These are phyloP conservation scores for Meda fulgida DNA, from an alignment of 2,797 vertebrate genomes.

Conservation along the genomic window DNA sequence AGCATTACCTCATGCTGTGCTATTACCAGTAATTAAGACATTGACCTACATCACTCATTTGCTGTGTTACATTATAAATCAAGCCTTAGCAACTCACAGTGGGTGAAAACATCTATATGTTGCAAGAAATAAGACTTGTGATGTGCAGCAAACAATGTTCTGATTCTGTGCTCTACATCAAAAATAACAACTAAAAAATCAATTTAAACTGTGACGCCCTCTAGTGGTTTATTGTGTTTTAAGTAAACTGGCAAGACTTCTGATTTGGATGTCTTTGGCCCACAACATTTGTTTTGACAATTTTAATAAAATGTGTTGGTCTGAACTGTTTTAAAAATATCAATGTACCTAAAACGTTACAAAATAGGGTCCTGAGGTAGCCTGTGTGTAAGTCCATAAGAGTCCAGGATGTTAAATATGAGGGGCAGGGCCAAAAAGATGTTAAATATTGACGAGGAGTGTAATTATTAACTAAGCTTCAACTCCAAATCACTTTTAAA, in stretches of 20 bases:
- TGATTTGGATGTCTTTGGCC: background rate
- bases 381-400: slow-evolving; percentile 66
- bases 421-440: slow-evolving; percentile 77
- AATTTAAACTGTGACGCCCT: slow-evolving; percentile 4
- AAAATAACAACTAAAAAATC: background rate
- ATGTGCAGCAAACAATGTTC: background rate
- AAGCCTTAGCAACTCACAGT: background rate
- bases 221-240: slow-evolving; percentile 57
- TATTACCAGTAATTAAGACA: slow-evolving; percentile 3
- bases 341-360: background rate
- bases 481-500: slow-evolving; percentile 77
- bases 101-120: no score
- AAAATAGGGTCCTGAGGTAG: slow-evolving; percentile 5
- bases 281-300: background rate
- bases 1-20: slow-evolving; percentile 23
- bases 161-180: background rate
- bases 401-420: slow-evolving; percentile 81
- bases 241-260: slow-evolving; percentile 50
- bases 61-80: slow-evolving; percentile 24
- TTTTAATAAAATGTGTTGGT: background rate
- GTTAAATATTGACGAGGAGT: slow-evolving; percentile 83
- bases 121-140: background rate
- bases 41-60: background rate
- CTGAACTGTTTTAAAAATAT: background rate
- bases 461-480: slow-evolving; percentile 82